phyloP scores from a whole-genome alignment of 2,113 vertebrate genomes.

The Notothenia rossii region DNA sequence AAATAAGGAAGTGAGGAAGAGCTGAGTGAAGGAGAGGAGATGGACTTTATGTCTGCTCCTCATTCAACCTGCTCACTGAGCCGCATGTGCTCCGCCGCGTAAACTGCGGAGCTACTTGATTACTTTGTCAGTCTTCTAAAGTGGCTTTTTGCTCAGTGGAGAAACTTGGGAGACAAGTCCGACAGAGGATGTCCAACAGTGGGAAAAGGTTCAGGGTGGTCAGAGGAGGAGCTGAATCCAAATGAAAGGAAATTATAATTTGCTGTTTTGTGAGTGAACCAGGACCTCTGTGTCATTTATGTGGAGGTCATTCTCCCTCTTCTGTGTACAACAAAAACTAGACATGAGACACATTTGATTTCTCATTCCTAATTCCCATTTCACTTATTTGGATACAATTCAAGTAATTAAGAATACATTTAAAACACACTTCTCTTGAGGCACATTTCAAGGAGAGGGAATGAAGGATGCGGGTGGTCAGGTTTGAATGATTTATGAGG shows the following conservation, averaged over 20 bases:
- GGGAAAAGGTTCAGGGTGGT: constrained; percentile 20
- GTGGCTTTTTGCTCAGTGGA: constrained; percentile 67
- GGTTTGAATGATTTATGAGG: constrained; percentile 14
- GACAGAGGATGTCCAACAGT: constrained; percentile 62
- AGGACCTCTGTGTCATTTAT: constrained; percentile 9
- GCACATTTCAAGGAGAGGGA: constrained; percentile 13
- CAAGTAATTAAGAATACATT: constrained; percentile 32
- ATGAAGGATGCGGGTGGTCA: constrained; percentile 19
- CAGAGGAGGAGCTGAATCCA: constrained; percentile 32
- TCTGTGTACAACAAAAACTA: constrained; percentile 27
- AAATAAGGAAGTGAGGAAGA: constrained; percentile 30
- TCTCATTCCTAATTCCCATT: constrained; percentile 25
- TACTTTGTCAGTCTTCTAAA: constrained; percentile 83
- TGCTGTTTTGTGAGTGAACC: constrained; percentile 43
- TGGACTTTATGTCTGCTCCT: constrained; percentile 61
- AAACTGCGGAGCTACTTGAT: constrained; percentile 80
- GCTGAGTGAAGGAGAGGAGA: constrained; percentile 52
- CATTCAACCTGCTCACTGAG: constrained; percentile 81
- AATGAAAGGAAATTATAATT: constrained; percentile 59
- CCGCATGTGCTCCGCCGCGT: constrained; percentile 76
- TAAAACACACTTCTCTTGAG: constrained; percentile 12
- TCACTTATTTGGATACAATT: constrained; percentile 40
- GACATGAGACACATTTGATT: constrained; percentile 43
- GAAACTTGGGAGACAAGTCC: constrained; percentile 61
- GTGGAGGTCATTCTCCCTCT: constrained; percentile 12